Conservation (phyloP, 2,797 vertebrate species). For the Xenops minutus region DNA sequence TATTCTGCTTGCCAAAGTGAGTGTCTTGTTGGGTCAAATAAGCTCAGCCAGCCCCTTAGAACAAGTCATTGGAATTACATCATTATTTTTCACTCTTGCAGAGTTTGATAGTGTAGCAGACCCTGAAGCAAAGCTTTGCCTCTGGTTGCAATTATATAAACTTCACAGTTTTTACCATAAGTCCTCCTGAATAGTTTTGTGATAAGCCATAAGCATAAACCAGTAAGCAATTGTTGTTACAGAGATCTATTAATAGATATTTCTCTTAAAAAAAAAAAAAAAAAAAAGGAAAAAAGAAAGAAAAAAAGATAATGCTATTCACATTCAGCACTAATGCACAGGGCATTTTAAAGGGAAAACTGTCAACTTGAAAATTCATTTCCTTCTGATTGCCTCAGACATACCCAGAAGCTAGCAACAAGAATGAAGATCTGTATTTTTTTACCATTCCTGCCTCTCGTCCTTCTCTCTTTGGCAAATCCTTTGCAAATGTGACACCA, state of each 20-base stretch:
- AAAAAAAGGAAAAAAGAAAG: fast-evolving
- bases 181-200: not conserved
- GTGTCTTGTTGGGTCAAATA: not conserved
- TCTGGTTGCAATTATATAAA: slow-evolving; percentile 16
- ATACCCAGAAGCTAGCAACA: not conserved
- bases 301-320: not conserved
- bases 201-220: slow-evolving; percentile 37
- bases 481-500: not conserved
- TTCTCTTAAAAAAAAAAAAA: not conserved
- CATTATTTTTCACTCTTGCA: not conserved
- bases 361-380: not conserved
- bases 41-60: not conserved
- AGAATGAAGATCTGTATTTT: not conserved
- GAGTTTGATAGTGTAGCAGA: not conserved
- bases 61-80: not conserved
- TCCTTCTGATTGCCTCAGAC: not conserved
- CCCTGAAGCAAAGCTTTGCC: slow-evolving; percentile 6
- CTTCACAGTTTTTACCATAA: slow-evolving; percentile 9
- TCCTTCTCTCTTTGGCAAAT: not conserved
- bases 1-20: not conserved
- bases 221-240: not conserved
- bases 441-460: not conserved
- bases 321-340: not conserved
- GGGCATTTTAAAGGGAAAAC: not conserved
- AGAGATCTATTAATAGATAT: slow-evolving; percentile 45